Evolutionary conservation across 1,140 invertebrate species (phyloP), one percentile per base, ranked within the genome.

Genomic region (Holotrichia oblita): DNA sequence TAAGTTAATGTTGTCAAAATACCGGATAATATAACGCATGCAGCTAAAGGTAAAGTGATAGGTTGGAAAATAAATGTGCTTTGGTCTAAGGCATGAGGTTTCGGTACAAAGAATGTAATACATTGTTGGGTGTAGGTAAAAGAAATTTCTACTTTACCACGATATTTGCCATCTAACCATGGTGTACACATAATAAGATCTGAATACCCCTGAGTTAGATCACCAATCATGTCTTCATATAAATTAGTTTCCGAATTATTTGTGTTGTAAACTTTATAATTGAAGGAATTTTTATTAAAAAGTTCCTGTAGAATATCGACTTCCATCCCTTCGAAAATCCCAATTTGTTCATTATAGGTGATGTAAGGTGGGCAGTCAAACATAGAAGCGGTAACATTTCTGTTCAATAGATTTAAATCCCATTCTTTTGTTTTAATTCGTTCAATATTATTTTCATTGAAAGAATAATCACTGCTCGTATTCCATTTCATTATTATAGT

Each of bases 101-200:
- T 69, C 24, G 61, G 22, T 69, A 69, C 61, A 22, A 69, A 69
- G 22, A 69, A 69, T 22, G 61, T 69, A 22, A 69, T 69, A 14
- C 61, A 69, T 27, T 69, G 61, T 27, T 69, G 61, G 3, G 61
- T 69, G 14, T 69, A 69, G 2, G 61, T 17, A 27, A 69, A 69
- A 27, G 61, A 69, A 24, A 34, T 69, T 3, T 69, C 61, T 27
- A 69, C 27, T 69, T 69, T 69, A 22, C 27, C 61, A 3, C 7
- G 12, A 34, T 69, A 7, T 69, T 20, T 69, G 9, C 61, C 61
- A 27, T 69, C 61, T 34, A 69, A 3, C 61, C 61, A 69, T 12
- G 61, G 61, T 3, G 22, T 22, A 34, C 61, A 69, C 61, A 27
- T 27, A 24, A 27, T 22, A 8, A 69, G 7, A 22, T 69, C 22